Evolutionary conservation across 1,140 invertebrate genomes (phyloP), one percentile per base, ranked within the genome.

Genomic region (Aplysia californica): DNA sequence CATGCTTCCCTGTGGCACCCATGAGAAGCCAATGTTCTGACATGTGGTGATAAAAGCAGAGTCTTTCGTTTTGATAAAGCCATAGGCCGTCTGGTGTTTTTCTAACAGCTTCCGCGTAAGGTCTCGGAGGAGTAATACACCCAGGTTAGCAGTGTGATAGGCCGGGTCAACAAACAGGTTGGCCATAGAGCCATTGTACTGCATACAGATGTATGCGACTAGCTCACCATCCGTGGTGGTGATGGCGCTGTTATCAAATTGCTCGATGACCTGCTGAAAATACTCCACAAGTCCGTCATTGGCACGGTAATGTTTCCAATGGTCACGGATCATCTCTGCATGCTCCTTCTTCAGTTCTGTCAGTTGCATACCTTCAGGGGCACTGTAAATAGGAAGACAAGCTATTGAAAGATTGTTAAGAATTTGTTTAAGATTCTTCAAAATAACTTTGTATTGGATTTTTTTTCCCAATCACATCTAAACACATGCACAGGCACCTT

Each of bases 151-250:
- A 50, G 38, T 76, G 15, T 79, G 70, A 59, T 82, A 78, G 23
- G 82, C 77, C 36, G 82, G 80, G 56, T 83, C 79, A 18, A 84
- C 84, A 75, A 78, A 81, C 38, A 85, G 50, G 77, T 82, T 84
- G 23, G 82, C 81, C 72, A 85, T 85, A 1, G 84, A 82, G 1
- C 84, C 84, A 65, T 85, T 84, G 74, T 80, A 84, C 76, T 85
- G 82, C 79, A 83, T 81, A 50, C 78, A 81, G 20, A 81, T 82
- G 66, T 85, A 85, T 20, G 84, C 84, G 5, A 82, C 65, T 31
- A 85, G 67, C 35, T 80, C 74, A 5, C 84, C 84, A 4, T 81
- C 61, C 1, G 21, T 18, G 20, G 78, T 78, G 3, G 78, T 72
- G 0, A 85, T 80, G 59, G 82, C 83, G 67, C 82, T 84, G 59